Evolutionary conservation across 37 sponge, comb jelly and placozoan genomes (phyloP), one percentile per base, ranked within the genome.

Genomic region (Trichoplax adhaerens): DNA sequence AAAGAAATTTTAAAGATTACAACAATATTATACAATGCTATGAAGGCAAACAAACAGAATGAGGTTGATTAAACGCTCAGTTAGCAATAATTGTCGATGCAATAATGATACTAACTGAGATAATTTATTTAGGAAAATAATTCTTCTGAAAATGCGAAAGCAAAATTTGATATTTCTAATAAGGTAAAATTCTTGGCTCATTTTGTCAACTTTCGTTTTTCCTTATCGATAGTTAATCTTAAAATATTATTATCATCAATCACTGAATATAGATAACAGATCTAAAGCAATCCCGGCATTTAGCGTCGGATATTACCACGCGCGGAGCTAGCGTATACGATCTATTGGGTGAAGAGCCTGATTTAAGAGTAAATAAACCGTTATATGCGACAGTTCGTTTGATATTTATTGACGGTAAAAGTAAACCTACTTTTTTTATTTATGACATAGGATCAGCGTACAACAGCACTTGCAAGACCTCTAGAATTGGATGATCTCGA

Each of bases 1-100:
- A 88, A 96, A 76, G 99, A 96, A 66, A 79, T 96, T 57, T 68
- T 96, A 62, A 96, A 96, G 68, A 75, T 96, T 2, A 76, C 90
- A 10, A 76, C 87, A 1, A 62, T 91, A 53, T 85, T 96, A 1
- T 88, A 91, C 76, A 68, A 81, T 56, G 99, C 99, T 3, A 86
- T 96, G 84, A 67, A 65, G 5, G 68, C 87, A 12, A 80, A 81
- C 47, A 64, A 73, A 8, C 48, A 50, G 0, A 65, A 47, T 48
- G 52, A 4, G 53, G 8, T 12, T 64, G 65, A 73, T 54, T 48
- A 50, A 47, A 53, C 65, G 7, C 10, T 64, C 5, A 73, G 48
- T 8, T 47, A 51, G 0, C 47, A 51, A 6, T 52, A 59, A 62
- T 54, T 73, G 5, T 10, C 64, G 63, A 50, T 47, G 56, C 54